phyloP scores from a whole-genome alignment of 2,797 vertebrate genomes.

The Chaetodon trifasciatus region DNA sequence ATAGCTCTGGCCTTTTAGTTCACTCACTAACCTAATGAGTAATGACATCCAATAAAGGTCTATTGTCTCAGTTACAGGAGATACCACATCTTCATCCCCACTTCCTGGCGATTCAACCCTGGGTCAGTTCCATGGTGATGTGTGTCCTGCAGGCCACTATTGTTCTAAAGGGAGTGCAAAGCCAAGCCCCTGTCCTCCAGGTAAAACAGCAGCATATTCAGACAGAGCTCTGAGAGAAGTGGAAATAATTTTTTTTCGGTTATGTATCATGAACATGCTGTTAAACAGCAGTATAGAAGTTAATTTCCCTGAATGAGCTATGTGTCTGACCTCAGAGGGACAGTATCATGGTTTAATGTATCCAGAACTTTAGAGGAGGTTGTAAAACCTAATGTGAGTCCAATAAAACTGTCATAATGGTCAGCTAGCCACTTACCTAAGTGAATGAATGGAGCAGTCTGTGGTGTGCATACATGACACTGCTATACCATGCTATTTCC shows the following conservation, averaged over 20 bases:
- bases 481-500: background rate
- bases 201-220: slow-evolving; percentile 64
- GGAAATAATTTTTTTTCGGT: background rate
- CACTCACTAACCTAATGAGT: slow-evolving; percentile 50
- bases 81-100: slow-evolving; percentile 40
- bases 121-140: slow-evolving; percentile 79
- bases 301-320: slow-evolving; percentile 15
- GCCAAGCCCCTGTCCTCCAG: slow-evolving; percentile 85
- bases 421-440: slow-evolving; percentile 49
- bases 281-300: background rate
- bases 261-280: slow-evolving; percentile 2
- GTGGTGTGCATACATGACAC: slow-evolving; percentile 10
- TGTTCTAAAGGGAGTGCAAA: slow-evolving; percentile 85
- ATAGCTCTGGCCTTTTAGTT: slow-evolving; percentile 57
- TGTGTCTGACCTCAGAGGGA: slow-evolving; percentile 42
- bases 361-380: slow-evolving; percentile 43
- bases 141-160: slow-evolving; percentile 87
- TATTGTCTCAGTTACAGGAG: slow-evolving; percentile 72
- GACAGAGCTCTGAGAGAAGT: background rate
- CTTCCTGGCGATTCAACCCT: slow-evolving; percentile 44
- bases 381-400: slow-evolving; percentile 65
- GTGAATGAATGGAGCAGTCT: slow-evolving; percentile 38
- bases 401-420: slow-evolving; percentile 65
- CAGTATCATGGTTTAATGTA: slow-evolving; percentile 50
- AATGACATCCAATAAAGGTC: slow-evolving; percentile 68